phyloP scores from a whole-genome alignment of 2,888 invertebrate genomes.

The Zygaena filipendulae region DNA sequence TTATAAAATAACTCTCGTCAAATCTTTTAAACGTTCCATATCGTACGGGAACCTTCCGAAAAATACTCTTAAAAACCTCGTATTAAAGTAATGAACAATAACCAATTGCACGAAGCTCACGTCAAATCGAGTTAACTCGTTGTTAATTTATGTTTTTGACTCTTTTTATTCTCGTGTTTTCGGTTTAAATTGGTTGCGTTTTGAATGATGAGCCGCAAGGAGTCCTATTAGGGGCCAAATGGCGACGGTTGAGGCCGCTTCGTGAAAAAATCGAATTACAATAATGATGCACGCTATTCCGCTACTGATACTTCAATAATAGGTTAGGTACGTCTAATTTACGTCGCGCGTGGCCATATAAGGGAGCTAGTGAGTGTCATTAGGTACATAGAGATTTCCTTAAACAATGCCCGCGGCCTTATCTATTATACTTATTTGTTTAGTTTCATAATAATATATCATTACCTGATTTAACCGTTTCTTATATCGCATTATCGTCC shows the following conservation, averaged over 20 bases:
- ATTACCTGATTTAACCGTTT: too few relatives aligned
- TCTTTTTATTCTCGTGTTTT: conserved; percentile 37
- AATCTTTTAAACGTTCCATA: too few relatives aligned
- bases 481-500: too few relatives aligned
- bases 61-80: conserved; percentile 30
- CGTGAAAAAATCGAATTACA: conserved; percentile 61
- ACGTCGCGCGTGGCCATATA: conserved; percentile 41
- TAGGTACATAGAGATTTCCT: too few relatives aligned
- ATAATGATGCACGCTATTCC: conserved; percentile 57
- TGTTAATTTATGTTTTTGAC: conserved; percentile 39
- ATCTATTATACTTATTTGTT: too few relatives aligned
- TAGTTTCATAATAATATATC: too few relatives aligned
- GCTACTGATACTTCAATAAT: conserved; percentile 58
- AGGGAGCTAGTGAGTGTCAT: conserved; percentile 33
- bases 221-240: conserved; percentile 53
- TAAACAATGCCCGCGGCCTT: too few relatives aligned
- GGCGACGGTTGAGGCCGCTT: conserved; percentile 43
- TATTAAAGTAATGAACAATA: conserved; percentile 61
- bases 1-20: too few relatives aligned
- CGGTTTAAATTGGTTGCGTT: conserved; percentile 41
- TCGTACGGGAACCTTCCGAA: too few relatives aligned
- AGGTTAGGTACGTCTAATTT: conserved; percentile 61
- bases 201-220: conserved; percentile 38
- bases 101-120: conserved; percentile 58
- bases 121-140: conserved; percentile 44